Evolutionary conservation across 2,797 vertebrate genomes (phyloP).

Genomic region (Hybognathus amarus): DNA sequence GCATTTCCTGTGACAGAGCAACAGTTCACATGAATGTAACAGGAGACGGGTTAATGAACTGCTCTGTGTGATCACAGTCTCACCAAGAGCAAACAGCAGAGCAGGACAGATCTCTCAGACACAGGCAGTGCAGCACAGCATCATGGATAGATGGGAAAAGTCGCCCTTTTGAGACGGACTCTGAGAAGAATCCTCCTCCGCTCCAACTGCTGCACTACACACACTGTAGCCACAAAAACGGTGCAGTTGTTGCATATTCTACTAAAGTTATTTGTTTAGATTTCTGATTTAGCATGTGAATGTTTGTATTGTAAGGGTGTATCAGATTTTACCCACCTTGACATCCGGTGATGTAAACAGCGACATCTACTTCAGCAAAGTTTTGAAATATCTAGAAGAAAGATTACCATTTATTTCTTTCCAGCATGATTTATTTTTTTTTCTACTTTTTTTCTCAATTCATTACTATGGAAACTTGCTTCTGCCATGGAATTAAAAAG

Average conservation of each 20-base stretch:
- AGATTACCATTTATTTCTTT: not conserved
- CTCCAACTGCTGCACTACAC: constrained; percentile 86
- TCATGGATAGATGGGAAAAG: constrained; percentile 87
- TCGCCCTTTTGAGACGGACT: constrained; percentile 79
- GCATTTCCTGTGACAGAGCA: constrained; percentile 61
- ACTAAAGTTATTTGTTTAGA: not conserved
- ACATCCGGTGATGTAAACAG: constrained; percentile 84
- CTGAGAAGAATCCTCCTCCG: constrained; percentile 82
- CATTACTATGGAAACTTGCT: not conserved
- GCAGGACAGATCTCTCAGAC: constrained; percentile 18
- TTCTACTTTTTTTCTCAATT: not conserved
- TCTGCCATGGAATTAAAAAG: not conserved
- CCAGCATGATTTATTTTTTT: not conserved
- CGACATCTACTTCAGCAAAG: constrained; percentile 86
- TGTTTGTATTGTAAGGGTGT: not conserved
- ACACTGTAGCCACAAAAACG: constrained; percentile 66
- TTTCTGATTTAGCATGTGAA: constrained; percentile 52
- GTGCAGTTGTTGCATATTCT: not conserved
- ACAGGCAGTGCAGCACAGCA: constrained; percentile 76
- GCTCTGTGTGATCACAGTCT: constrained; percentile 44
- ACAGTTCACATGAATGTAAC: constrained; percentile 1
- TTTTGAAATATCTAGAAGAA: constrained; percentile 86
- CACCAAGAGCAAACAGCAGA: constrained; percentile 60
- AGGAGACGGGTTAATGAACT: not conserved
- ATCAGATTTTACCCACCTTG: constrained; percentile 76